A percentile compares a stretch with the other conserved stretches of the same genome.
Conservation (phyloP, 1,140 invertebrate species). For the Euborellia annulipes region DNA sequence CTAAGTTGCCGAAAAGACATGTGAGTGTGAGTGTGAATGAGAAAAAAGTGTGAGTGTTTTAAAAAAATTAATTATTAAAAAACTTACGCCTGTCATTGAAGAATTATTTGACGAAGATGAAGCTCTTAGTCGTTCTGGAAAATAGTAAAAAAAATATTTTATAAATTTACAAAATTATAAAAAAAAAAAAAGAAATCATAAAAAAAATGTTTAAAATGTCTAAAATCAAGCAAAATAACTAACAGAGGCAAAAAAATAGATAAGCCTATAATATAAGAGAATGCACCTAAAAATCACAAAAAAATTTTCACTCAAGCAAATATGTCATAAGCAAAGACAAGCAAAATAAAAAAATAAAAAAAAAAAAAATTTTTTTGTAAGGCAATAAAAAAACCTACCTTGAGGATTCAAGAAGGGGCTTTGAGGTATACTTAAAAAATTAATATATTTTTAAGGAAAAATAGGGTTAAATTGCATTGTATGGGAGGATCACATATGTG, state of each 20-base stretch:
- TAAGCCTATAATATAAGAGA: background rate
- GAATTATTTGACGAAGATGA: slow-evolving; percentile 31
- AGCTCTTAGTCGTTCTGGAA: slow-evolving; percentile 40
- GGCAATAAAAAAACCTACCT: too few relatives aligned
- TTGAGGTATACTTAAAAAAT: background rate
- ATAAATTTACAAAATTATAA: slow-evolving; percentile 5
- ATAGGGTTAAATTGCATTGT: slow-evolving; percentile 6
- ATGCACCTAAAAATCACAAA: background rate
- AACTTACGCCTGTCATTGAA: slow-evolving; percentile 30
- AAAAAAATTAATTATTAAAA: slow-evolving; percentile 10
- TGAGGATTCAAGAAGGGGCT: slow-evolving; percentile 1
- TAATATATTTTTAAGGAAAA: background rate
- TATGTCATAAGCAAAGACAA: slow-evolving; percentile 9
- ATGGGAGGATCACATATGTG: too few relatives aligned
- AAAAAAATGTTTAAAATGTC: slow-evolving; percentile 2
- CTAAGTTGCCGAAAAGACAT: too few relatives aligned
- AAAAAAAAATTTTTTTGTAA: too few relatives aligned
- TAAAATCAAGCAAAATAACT: slow-evolving; percentile 5
- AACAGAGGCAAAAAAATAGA: slow-evolving; percentile 5
- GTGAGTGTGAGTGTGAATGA: too few relatives aligned
- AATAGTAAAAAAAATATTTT: slow-evolving; percentile 15
- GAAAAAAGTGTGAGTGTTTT: too few relatives aligned
- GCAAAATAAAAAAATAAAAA: slow-evolving; percentile 6
- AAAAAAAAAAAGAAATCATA: slow-evolving; percentile 5
- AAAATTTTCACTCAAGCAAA: slow-evolving; percentile 7